Evolutionary conservation across 1,140 invertebrate species (phyloP), one percentile per base, ranked within the genome.

Genomic region (Pogonomyrmex barbatus): DNA sequence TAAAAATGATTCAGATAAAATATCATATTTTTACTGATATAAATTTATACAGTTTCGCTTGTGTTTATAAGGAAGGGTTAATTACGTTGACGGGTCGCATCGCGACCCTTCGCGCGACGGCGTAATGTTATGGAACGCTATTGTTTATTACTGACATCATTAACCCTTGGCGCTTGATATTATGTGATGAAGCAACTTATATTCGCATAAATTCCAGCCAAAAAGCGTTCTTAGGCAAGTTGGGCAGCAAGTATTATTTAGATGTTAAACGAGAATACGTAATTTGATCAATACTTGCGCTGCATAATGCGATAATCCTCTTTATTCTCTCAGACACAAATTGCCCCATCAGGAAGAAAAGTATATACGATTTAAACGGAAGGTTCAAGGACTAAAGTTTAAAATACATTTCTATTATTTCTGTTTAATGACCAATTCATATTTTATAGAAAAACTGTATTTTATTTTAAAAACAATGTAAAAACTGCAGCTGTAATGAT

Each of bases 91-190:
- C 54, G 70, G 24, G 24, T 58, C 12, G 68, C 33, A 56, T 30
- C 65, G 24, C n/a, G 54, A 75, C 42, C 68, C 45, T 83, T 75
- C n/a, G 1, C 42, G 30, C 30, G 67, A 45, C 30, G 56, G 24
- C n/a, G 9, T 56, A 73, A 42, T 82, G 45, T 83, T 75, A 75
- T 4, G 17, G 30, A 47, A 33, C 67, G 30, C n/a, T 60, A 73
- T 82, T 82, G 42, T 83, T 73, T 83, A 83, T 54, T 75, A 83
- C 67, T 58, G 67, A 73, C 79, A 50, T 83, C 68, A 60, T 83
- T 83, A 83, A 83, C 68, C 79, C 42, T 47, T 73, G 56, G 8
- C 33, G 30, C 79, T 83, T 67, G 50, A 83, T 83, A 33, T 75
- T 47, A 82, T 58, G 30, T 42, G 30, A 83, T 54, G 24, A 73